Evolutionary conservation across 1,140 invertebrate genomes (phyloP), one percentile per base, ranked within the genome.

Genomic region (Pseudomyrmex sp.): DNA sequence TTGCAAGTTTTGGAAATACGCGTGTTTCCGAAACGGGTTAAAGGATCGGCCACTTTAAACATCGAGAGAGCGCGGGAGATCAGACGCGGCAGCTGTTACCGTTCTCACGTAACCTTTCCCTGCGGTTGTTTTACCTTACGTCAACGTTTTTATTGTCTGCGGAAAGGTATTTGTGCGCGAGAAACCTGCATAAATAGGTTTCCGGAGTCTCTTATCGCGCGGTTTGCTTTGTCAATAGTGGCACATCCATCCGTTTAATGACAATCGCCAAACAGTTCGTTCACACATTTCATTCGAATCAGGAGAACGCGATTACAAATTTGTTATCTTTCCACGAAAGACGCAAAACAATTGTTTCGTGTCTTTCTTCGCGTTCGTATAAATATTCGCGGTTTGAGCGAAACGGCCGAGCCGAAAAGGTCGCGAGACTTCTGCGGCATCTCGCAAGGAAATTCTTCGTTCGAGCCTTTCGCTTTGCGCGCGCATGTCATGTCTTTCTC

Each of bases 61-160:
- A 46, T 8, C 46, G 26, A 9, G 59, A 56, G 23, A 35, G 35
- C 35, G 35, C 35, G n/a, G 68, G 48, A 15, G 20, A 46, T 46
- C 13, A 15, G 83, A n/a, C 44, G 26, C 44, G 26, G 13, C 76
- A 59, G 50, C 48, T 65, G 82, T 73, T 77, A 66, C 44, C 44
- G 59, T 66, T 84, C 46, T 5, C 75, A 62, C 58, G 44, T 74
- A 18, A 18, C 20, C 12, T 85, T 48, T 26, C 7, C 10, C 62
- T 1, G 10, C 20, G 12, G 56, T n/a, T 46, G 26, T 50, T 69
- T 79, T 74, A 80, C 73, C 65, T 74, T 52, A 15, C n/a, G 58
- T 70, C 68, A 65, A 83, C 62, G 68, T 85, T 86, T 86, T 86
- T 75, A 80, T 85, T 75, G 69, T 65, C 7, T 9, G n/a, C 5